Conservation (phyloP, 2,797 vertebrate species). For the Zenarchopterus dispar region DNA sequence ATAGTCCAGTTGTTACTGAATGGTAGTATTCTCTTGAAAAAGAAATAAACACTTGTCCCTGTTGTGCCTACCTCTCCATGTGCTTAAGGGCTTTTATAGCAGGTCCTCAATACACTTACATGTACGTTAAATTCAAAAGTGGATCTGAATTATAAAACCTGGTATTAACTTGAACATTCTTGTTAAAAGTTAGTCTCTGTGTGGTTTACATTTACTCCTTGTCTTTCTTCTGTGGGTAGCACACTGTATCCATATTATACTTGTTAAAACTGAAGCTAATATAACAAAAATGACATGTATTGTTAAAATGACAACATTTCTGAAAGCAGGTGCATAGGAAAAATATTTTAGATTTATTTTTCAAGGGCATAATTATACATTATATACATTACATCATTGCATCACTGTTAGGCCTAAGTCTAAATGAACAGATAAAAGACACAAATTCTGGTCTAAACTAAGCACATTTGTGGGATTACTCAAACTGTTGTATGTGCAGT, state of each 20-base stretch:
- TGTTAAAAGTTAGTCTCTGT: background rate
- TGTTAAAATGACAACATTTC: background rate
- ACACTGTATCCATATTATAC: no score
- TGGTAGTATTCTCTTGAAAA: no score
- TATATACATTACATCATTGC: conserved; percentile 30
- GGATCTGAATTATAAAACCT: no score
- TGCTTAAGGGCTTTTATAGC: no score
- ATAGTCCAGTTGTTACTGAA: no score
- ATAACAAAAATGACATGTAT: no score
- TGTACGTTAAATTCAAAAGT: no score
- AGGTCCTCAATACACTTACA: no score
- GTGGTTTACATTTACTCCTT: background rate
- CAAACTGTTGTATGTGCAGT: background rate
- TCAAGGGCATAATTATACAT: conserved; percentile 34
- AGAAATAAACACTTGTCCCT: no score
- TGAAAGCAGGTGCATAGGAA: conserved; percentile 11
- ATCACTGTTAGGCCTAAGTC: conserved; percentile 1
- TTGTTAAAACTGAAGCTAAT: no score
- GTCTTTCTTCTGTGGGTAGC: no score
- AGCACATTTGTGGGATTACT: background rate
- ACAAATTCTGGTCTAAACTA: background rate
- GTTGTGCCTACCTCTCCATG: no score
- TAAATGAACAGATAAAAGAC: background rate
- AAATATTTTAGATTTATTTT: conserved; percentile 35
- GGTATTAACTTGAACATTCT: background rate